Evolutionary conservation across 1,140 invertebrate species (phyloP), one percentile per base, ranked within the genome.

Genomic region (Odontomachus brunneus): DNA sequence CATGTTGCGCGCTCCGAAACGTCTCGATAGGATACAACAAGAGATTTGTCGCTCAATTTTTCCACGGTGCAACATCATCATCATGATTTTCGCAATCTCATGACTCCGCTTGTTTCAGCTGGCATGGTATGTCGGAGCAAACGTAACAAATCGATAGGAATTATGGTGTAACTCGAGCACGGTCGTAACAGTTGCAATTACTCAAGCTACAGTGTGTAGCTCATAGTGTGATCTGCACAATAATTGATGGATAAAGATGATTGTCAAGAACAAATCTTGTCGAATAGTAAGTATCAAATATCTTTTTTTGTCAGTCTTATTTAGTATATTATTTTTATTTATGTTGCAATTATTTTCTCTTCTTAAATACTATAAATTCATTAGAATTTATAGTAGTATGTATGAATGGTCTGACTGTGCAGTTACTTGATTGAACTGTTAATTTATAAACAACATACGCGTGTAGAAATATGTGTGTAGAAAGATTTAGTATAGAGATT

Each of bases 261-360:
- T 92, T 82, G 89, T 91, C 19, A 92, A 92, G 82, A 90, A 83
- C 33, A 93, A 92, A 84, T 90, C 87, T 66, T 86, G 89, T 80
- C 86, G 91, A 89, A 84, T 90, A 89, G 92, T 93, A 59, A 87
- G 92, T 90, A 60, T n/a, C 15, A 0, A 65, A 38, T 44, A 11
- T 4, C 17, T 71, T 44, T 26, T 29, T 48, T 0, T 22, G 38
- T 11, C 9, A 44, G 38, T 44, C 0, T 44, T 44, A 33, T 44
- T 44, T 1, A 44, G 3, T 44, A 11, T 11, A 11, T 44, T 44
- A 44, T 11, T 44, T 44, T 44, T 33, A 33, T 33, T 33, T 57
- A 57, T n/a, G 15, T 57, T 19, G n/a, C 55, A 57, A 57, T n/a
- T n/a, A 12, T 57, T 57, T 55, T 9, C 11, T 0, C 55, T 44